Evolutionary conservation across 2,797 vertebrate species (phyloP).

Genomic region (Selene dorsalis): DNA sequence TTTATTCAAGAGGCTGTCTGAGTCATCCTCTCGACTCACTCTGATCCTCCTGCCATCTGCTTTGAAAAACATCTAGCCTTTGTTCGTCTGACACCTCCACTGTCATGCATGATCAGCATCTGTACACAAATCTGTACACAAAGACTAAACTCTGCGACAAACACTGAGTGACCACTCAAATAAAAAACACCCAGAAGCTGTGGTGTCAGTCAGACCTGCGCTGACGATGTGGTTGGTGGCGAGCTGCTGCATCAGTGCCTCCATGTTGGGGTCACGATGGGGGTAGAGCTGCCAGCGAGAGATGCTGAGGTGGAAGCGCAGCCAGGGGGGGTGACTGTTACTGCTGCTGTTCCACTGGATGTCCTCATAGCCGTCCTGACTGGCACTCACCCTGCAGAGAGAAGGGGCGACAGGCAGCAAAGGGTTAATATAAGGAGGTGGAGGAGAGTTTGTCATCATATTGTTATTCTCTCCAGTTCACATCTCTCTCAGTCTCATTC

Average conservation of each 20-base stretch:
- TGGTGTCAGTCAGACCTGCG: constrained; percentile 73
- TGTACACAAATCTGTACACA: too few relatives aligned
- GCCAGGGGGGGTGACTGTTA: constrained; percentile 82
- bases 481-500: neutral
- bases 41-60: neutral
- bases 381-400: constrained; percentile 75
- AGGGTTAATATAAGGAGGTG: too few relatives aligned
- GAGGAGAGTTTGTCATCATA: neutral
- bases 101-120: neutral
- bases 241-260: constrained; percentile 77
- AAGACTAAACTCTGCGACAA: neutral
- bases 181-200: neutral
- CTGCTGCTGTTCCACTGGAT: constrained; percentile 73
- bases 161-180: neutral
- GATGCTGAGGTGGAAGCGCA: constrained; percentile 87
- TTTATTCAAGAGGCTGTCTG: neutral
- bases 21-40: constrained; percentile 6
- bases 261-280: constrained; percentile 80
- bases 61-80: constrained; percentile 12
- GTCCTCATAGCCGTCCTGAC: constrained; percentile 66
- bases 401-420: neutral
- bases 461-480: neutral
- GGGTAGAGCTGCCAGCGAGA: constrained; percentile 86
- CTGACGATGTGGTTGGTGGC: constrained; percentile 80
- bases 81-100: constrained; percentile 10